Base-by-base conservation (phyloP, 2,888 invertebrate genomes). In the Alentia gelatinosa region DNA sequence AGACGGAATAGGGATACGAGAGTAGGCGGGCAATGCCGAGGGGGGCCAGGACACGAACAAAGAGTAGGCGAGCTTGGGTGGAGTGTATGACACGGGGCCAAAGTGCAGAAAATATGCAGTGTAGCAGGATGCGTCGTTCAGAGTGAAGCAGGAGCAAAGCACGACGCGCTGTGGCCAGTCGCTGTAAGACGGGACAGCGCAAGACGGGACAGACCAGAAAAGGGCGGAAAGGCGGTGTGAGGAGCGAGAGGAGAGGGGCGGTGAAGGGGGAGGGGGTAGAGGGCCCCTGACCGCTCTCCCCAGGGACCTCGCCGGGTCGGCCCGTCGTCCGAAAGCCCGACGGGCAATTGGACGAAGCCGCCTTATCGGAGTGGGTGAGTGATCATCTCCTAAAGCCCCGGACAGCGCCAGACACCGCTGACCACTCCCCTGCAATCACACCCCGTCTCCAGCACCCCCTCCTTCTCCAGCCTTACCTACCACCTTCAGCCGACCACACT, bases 401-500 rank as follows among this genome's bases (percentile, higher is more conserved):
- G 86, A 86, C 47, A 86, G 50, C 86, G 19, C 26, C 42, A 47
- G 86, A 86, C 86, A 86, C 12, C 23, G 86, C 47, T 86, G 86
- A 86, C 86, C 86, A 47, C 50, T 86, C 42, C 86, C 47, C 86
- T 12, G 23, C 79, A 79, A 79, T 79, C 79, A 79, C 79, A 39
- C 79, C 79, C 39, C 74, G 30, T 15, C 74, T 12, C 33, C 30
- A 33, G 74, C 74, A 79, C 7, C 74, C 74, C n/a, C 23, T n/a
- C 63, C 63, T 26, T 5, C 26, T 74, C 30, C 35, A 4, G 12
- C 30, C 74, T 30, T n/a, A n/a, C n/a, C n/a, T n/a, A n/a, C 63
- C 19, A 63, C 68, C 68, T 26, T 56, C 56, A 19, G 30, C 68
- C 68, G n/a, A n/a, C 4, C 12, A 68, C 68, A 5, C 30, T 30